Conservation (phyloP, 1,140 invertebrate species). For the Drosophila sechellia region DNA sequence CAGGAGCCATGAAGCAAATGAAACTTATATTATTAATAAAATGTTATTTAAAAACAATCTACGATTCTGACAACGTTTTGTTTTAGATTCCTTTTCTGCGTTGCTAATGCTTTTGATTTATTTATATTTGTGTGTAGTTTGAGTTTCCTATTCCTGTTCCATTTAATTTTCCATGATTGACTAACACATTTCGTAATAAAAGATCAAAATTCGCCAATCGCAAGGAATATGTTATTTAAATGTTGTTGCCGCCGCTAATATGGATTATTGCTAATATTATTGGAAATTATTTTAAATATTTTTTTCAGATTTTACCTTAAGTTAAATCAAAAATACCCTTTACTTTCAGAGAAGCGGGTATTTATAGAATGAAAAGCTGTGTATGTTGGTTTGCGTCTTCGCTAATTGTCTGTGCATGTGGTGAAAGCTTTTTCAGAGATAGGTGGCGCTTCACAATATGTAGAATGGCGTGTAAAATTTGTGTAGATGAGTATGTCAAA, state of each 20-base stretch:
- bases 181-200: conserved; percentile 54
- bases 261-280: not conserved
- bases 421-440: not conserved
- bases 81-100: conserved; percentile 20
- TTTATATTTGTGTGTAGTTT: conserved; percentile 14
- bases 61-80: conserved; percentile 17
- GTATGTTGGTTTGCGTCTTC: conserved; percentile 1
- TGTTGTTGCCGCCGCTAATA: conserved; percentile 17
- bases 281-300: not conserved
- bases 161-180: conserved; percentile 24
- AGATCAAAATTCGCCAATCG: conserved; percentile 20
- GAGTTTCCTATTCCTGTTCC: not conserved
- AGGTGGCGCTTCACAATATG: conserved; percentile 7
- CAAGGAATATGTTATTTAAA: conserved; percentile 8
- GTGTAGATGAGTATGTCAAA: not conserved
- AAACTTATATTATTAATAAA: conserved; percentile 61
- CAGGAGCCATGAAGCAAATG: conserved; percentile 41
- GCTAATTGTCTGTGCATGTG: not conserved
- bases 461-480: not conserved
- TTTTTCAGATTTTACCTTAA: not conserved
- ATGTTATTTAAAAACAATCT: conserved; percentile 59
- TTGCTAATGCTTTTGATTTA: conserved; percentile 17
- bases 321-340: too few relatives aligned
- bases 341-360: not conserved
- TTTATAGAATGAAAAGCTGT: not conserved